Percentiles rank a stretch among this genome's conserved stretches.
Conservation (phyloP, 1,140 invertebrate species). For the Anastrepha obliqua region DNA sequence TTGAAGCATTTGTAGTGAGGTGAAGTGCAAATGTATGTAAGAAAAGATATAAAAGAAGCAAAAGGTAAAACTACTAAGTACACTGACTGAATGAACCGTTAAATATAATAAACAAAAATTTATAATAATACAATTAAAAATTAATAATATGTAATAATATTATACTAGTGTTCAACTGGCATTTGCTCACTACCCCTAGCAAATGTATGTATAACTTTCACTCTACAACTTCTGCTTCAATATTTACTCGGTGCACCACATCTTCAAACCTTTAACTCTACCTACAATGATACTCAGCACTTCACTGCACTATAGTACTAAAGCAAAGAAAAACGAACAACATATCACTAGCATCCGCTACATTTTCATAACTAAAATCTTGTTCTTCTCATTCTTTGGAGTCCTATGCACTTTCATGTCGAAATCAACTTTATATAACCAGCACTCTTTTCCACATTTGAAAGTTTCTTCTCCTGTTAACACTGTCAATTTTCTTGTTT, state of each 20-base stretch:
- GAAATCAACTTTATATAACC: not conserved
- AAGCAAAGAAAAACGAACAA: not conserved
- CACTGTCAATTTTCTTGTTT: not conserved
- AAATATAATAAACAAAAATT: slow-evolving; percentile 27
- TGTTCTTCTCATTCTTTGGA: not conserved
- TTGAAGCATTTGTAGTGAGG: slow-evolving; percentile 38
- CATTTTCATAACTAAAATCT: not conserved
- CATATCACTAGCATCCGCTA: slow-evolving; percentile 12
- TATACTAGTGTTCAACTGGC: slow-evolving; percentile 16
- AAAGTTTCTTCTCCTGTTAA: not conserved
- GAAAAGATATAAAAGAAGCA: slow-evolving; percentile 34
- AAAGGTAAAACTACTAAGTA: slow-evolving; percentile 42
- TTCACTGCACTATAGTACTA: slow-evolving; percentile 30
- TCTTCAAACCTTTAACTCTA: not conserved
- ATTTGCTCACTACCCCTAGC: slow-evolving; percentile 39
- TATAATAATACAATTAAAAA: slow-evolving; percentile 12
- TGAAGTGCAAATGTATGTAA: slow-evolving; percentile 1
- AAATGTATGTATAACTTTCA: not conserved
- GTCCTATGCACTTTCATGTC: not conserved
- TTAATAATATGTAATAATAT: not conserved
- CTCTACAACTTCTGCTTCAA: not conserved
- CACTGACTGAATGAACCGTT: slow-evolving; percentile 59
- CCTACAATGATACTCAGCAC: slow-evolving; percentile 50
- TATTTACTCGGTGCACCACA: not conserved
- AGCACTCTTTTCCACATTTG: not conserved